Conservation (phyloP, 2,113 vertebrate species). For the Lasiurus cinereus region DNA sequence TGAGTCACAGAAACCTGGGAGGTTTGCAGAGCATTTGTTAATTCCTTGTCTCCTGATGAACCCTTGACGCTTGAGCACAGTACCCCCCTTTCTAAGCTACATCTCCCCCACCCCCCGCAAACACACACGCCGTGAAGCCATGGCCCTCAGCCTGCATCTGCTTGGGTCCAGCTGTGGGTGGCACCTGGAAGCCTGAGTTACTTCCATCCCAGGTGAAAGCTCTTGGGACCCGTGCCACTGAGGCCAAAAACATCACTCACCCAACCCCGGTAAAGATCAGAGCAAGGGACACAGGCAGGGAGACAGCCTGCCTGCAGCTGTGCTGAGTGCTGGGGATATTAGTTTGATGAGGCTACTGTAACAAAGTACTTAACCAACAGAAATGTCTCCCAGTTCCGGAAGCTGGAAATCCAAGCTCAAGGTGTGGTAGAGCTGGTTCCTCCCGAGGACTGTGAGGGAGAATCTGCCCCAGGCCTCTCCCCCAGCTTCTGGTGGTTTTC, state of each 20-base stretch:
- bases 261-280: too few relatives aligned
- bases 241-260: background rate
- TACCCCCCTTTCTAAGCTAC: background rate
- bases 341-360: background rate
- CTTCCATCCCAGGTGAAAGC: background rate
- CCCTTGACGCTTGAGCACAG: background rate
- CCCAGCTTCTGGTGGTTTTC: background rate
- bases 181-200: background rate
- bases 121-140: background rate
- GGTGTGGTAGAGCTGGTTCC: background rate
- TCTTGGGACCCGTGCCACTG: background rate
- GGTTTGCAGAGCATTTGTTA: background rate
- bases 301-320: background rate
- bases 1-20: background rate
- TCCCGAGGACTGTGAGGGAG: background rate
- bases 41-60: background rate
- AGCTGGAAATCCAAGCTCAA: background rate
- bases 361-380: background rate
- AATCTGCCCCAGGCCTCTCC: background rate
- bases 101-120: too few relatives aligned
- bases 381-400: background rate
- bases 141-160: background rate
- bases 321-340: background rate
- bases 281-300: background rate
- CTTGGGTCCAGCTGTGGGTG: background rate